Conservation (phyloP, 2,797 vertebrate genomes). For the Uromys caudimaculatus region DNA sequence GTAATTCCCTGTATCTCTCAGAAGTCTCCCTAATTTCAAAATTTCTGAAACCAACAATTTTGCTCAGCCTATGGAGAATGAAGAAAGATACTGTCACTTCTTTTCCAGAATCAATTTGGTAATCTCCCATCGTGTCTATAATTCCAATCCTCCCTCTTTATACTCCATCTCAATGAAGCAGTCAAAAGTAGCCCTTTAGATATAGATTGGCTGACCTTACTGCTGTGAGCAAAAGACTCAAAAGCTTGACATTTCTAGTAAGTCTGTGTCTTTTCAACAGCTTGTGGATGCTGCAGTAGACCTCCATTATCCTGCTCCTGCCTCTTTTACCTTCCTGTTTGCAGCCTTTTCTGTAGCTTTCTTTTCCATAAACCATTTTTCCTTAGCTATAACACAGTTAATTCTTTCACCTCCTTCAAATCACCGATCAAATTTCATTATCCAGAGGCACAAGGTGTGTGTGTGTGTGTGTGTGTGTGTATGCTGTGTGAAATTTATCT, state of each 20-base stretch:
- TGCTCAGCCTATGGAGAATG: not conserved
- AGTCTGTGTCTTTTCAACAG: not conserved
- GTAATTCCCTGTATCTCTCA: not conserved
- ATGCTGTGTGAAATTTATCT: not conserved
- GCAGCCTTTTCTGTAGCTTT: not conserved
- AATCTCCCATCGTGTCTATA: not conserved
- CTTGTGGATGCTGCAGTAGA: not conserved
- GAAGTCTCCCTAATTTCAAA: not conserved
- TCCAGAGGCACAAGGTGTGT: not conserved
- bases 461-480: not conserved
- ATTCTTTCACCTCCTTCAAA: not conserved
- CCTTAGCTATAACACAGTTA: not conserved
- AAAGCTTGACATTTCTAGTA: not conserved
- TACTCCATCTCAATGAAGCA: not conserved
- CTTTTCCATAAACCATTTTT: not conserved
- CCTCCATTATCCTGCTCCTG: not conserved
- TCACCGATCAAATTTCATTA: not conserved
- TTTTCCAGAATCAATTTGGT: not conserved
- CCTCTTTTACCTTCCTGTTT: not conserved
- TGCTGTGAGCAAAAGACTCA: not conserved
- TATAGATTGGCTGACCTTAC: not conserved
- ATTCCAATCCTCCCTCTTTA: not conserved
- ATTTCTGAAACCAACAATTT: not conserved
- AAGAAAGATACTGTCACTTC: not conserved
- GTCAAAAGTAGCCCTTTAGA: conserved; percentile 39